Evolutionary conservation across 2,888 invertebrate genomes (phyloP), one percentile per base, ranked within the genome.

Genomic region (Caenorhabditis virilis): DNA sequence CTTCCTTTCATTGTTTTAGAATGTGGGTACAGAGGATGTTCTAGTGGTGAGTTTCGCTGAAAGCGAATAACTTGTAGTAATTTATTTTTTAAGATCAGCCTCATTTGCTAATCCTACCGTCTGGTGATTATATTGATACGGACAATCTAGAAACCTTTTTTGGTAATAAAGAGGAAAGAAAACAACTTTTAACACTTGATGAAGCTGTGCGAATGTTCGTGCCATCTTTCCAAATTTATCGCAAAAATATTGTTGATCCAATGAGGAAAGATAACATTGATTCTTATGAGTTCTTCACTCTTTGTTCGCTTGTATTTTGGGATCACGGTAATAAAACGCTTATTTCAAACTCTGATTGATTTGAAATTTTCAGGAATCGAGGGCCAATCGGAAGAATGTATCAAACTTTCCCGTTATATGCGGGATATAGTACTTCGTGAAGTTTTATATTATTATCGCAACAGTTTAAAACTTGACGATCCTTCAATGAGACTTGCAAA

Each of bases 141-240:
- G 60, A 49, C 23, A 49, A 60, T 20, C 72, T 69, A 13, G 72
- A 70, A 45, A 68, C 64, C 0, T 73, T 73, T 52, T 73, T 70
- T 30, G 35, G 7, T 30, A 30, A 30, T 30, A 30, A 9, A 9
- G 13, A 30, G 6, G 7, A 6, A 30, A 30, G 7, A 30, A 30
- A 30, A 30, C 13, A 9, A 13, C 6, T 30, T 13, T 30, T n/a
- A n/a, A n/a, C 30, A 30, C 6, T 64, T 0, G 68, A 67, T 18
- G 72, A 73, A 22, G 72, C 72, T 18, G 61, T 70, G 41, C 63
- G 70, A 47, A 62, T 73, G 49, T 73, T 73, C 20, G 65, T 46
- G 9, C 68, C 72, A 0, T 73, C 72, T 1, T 68, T 73, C 27
- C 57, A 61, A 15, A 63, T 73, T 39, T 73, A 73, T 45, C 45